These are phyloP conservation scores for Archips xylosteana DNA, from an alignment of 2,888 invertebrate genomes.

Conservation along the genomic window DNA sequence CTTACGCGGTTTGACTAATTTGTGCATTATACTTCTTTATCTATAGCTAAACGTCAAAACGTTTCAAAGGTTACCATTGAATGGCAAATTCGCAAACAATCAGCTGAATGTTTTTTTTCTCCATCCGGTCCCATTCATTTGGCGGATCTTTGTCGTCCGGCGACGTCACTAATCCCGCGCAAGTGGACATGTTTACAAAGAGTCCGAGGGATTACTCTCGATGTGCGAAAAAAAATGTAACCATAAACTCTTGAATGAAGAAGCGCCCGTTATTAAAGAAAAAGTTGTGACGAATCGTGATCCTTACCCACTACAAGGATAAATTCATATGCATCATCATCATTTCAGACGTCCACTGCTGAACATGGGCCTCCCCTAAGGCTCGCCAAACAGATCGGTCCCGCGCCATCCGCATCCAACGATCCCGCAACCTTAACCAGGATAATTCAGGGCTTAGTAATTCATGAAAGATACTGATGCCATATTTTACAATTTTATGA, in stretches of 20 bases:
- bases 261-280: not conserved
- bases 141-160: conserved; percentile 45
- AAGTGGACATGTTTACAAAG: conserved; percentile 36
- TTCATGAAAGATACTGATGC: too few relatives aligned
- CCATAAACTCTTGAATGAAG: conserved; percentile 45
- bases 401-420: too few relatives aligned
- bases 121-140: conserved; percentile 59
- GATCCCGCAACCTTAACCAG: too few relatives aligned
- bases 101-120: conserved; percentile 53
- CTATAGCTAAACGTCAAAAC: not conserved
- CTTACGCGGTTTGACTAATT: too few relatives aligned
- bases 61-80: conserved; percentile 45
- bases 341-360: too few relatives aligned
- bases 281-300: not conserved
- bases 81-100: conserved; percentile 57
- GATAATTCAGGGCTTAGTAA: too few relatives aligned
- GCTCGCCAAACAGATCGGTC: too few relatives aligned
- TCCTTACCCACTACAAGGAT: not conserved
- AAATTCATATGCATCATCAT: too few relatives aligned
- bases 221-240: conserved; percentile 50
- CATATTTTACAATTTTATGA: too few relatives aligned
- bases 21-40: too few relatives aligned
- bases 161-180: conserved; percentile 60
- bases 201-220: conserved; percentile 48
- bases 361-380: too few relatives aligned